phyloP scores from a whole-genome alignment of 2,888 invertebrate species.

The Zele albiditarsus region DNA sequence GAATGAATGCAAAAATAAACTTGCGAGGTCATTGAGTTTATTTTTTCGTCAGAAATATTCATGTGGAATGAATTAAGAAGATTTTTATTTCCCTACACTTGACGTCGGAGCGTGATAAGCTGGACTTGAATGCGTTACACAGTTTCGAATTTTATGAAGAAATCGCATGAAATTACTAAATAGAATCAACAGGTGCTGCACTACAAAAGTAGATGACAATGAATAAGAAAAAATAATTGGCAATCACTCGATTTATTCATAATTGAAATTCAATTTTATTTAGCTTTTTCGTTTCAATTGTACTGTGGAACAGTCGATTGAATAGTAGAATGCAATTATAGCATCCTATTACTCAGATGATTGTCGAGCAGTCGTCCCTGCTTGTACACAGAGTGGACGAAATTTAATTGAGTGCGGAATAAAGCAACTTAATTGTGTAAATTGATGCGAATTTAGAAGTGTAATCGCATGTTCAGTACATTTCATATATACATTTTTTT shows the following conservation, averaged over 20 bases:
- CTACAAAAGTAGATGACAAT: not conserved
- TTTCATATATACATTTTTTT: not conserved
- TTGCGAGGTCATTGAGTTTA: not conserved
- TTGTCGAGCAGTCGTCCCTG: not conserved
- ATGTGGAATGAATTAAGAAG: not conserved
- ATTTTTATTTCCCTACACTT: not conserved
- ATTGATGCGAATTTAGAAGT: constrained; percentile 20
- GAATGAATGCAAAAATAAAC: not conserved
- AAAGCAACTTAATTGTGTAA: constrained; percentile 29
- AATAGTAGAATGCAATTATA: not conserved
- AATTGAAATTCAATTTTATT: not conserved
- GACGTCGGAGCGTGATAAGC: not conserved
- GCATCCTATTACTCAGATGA: not conserved
- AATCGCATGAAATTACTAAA: not conserved
- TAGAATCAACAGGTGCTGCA: constrained; percentile 23
- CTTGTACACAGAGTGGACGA: constrained; percentile 8
- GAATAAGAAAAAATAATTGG: not conserved
- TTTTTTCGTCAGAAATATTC: not conserved
- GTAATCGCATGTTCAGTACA: not conserved
- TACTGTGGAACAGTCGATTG: not conserved
- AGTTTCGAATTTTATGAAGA: not conserved
- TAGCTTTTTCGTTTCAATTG: not conserved
- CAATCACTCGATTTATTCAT: not conserved
- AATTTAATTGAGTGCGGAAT: constrained; percentile 26
- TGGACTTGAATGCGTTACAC: not conserved